Base-by-base conservation (phyloP, 2,113 vertebrate genomes). In the Cebidichthys violaceus region DNA sequence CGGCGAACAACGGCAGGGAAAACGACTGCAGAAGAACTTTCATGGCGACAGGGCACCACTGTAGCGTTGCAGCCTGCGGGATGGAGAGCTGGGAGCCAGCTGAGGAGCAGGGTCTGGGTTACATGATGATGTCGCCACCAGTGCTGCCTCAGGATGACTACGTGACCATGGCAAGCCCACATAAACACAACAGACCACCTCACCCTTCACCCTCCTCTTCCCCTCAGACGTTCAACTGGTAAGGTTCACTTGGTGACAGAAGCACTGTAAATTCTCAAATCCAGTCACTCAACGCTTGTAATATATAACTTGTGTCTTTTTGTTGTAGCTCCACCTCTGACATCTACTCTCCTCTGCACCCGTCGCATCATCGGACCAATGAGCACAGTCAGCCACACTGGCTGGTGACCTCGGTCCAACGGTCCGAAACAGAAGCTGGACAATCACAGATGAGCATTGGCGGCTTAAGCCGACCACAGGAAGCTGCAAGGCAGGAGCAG, bases 111-210 rank as follows among this genome's bases (percentile, higher is more conserved):
- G 45, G 52, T 0, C 74, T 6, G 3, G 87, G 62, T 3, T 93
- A 94, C 75, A 82, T 94, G 93, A 54, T 85, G 71, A 94, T 94
- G 93, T 90, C 91, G 9, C 90, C 89, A 20, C 88, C 85, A 62
- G 54, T 24, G 43, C 35, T 70, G 18, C 57, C 82, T 70, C 87
- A 69, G 55, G 87, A 93, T 13, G 91, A 92, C 15, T 93, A 93
- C 11, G 72, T 92, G 9, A 39, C 70, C 39, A 92, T 94, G 92
- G 60, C 50, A 4, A 94, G 91, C 54, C 93, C 90, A 31, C 70
- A 76, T 0, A 91, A 90, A 79, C 64, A 20, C n/a, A 10, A 35
- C 10, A 33, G 47, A 1, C 39, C 81, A 0, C 67, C 37, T 3
- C 11, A 8, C 39, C 64, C 60, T 3, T 35, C 73, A 18, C 57